Conservation (phyloP, 2,888 invertebrate genomes). For the Spilarctia lutea region DNA sequence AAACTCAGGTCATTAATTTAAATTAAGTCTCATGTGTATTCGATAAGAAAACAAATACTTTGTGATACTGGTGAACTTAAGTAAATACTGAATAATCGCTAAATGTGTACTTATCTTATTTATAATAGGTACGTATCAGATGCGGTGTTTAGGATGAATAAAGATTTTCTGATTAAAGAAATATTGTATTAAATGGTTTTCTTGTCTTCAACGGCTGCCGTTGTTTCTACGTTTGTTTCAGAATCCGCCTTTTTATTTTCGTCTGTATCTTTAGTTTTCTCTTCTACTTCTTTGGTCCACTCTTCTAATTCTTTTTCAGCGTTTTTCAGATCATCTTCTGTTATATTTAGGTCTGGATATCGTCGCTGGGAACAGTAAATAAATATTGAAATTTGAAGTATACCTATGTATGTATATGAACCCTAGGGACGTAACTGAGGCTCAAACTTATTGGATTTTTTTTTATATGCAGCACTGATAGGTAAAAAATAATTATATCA, state of each 20-base stretch:
- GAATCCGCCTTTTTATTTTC: slow-evolving; percentile 11
- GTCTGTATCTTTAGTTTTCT: slow-evolving; percentile 51
- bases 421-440: too few species aligned
- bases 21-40: neutral
- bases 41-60: neutral
- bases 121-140: neutral
- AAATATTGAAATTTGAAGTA: neutral
- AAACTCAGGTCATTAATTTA: neutral
- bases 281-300: slow-evolving; percentile 63
- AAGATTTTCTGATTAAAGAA: neutral
- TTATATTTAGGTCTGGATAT: slow-evolving; percentile 77
- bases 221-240: slow-evolving; percentile 21
- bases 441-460: too few species aligned
- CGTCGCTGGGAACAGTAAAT: slow-evolving; percentile 66
- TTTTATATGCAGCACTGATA: too few species aligned
- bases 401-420: too few species aligned
- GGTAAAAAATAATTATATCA: too few species aligned
- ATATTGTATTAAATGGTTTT: slow-evolving; percentile 62
- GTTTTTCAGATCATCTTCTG: slow-evolving; percentile 79
- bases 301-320: slow-evolving; percentile 76
- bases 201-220: slow-evolving; percentile 53
- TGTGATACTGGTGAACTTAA: neutral
- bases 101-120: neutral
- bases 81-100: neutral
- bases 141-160: neutral